Conservation (phyloP, 2,888 invertebrate species). For the Netelia fuscicornis region DNA sequence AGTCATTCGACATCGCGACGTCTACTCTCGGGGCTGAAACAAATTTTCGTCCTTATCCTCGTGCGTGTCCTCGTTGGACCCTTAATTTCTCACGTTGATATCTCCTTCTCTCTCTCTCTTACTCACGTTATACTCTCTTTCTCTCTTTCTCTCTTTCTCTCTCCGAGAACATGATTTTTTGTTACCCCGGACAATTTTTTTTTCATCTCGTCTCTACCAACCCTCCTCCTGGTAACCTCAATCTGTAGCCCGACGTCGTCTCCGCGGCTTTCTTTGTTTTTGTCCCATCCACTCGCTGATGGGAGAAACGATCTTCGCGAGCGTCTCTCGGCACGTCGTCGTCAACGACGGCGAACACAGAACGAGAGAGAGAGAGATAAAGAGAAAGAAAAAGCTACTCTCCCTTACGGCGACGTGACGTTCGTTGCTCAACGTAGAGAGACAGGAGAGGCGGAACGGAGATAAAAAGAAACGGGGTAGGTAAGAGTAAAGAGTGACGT, state of each 20-base stretch:
- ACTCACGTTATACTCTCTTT: too few species aligned
- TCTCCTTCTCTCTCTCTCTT: too few species aligned
- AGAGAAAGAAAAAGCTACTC: neutral
- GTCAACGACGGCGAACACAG: constrained; percentile 23
- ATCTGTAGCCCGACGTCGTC: constrained; percentile 45
- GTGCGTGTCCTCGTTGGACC: constrained; percentile 9
- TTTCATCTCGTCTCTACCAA: constrained; percentile 10
- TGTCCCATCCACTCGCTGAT: constrained; percentile 34
- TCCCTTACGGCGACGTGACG: constrained; percentile 61
- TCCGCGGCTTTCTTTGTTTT: constrained; percentile 52
- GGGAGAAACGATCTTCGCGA: constrained; percentile 46
- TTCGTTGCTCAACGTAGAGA: constrained; percentile 16
- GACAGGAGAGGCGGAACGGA: neutral
- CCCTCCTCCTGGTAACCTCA: constrained; percentile 40
- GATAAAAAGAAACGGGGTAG: constrained; percentile 9
- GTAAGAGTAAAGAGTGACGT: constrained; percentile 38
- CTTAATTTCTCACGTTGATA: constrained; percentile 48
- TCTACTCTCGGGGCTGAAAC: constrained; percentile 25
- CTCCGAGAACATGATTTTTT: constrained; percentile 16
- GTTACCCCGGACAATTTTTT: constrained; percentile 8
- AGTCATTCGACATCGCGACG: neutral
- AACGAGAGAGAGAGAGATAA: too few species aligned
- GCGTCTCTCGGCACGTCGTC: constrained; percentile 55
- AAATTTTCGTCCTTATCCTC: constrained; percentile 27
- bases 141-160: neutral